Conservation (phyloP, 2,888 invertebrate genomes). For the Euproctis similis region DNA sequence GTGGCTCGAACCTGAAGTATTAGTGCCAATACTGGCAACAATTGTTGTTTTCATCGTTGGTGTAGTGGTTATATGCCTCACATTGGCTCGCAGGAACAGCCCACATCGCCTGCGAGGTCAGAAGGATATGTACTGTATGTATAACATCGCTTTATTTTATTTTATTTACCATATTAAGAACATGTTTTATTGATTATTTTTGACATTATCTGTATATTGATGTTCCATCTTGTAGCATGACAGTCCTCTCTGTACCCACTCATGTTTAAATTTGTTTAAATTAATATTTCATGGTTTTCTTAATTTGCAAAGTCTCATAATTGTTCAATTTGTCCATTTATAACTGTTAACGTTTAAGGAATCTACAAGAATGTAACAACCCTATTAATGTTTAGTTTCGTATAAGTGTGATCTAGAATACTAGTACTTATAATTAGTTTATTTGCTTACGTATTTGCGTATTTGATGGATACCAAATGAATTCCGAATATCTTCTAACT, state of each 20-base stretch:
- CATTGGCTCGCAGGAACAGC: constrained; percentile 87
- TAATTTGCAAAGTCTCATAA: constrained; percentile 31
- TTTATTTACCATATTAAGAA: constrained; percentile 10
- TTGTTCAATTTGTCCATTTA: too few species aligned
- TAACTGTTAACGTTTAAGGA: too few species aligned
- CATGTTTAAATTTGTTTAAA: constrained; percentile 13
- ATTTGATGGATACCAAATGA: too few species aligned
- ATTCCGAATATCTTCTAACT: too few species aligned
- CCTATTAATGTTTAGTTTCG: too few species aligned
- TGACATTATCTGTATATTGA: constrained; percentile 4
- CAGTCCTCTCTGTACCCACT: constrained; percentile 11
- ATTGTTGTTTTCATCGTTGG: constrained; percentile 93
- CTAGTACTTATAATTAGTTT: too few species aligned
- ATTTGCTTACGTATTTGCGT: too few species aligned
- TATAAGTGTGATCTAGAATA: too few species aligned
- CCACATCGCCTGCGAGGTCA: constrained; percentile 89
- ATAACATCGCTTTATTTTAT: constrained; percentile 53
- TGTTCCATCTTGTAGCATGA: too few species aligned
- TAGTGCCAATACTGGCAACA: constrained; percentile 92
- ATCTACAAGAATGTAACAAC: too few species aligned
- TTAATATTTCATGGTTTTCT: constrained; percentile 33
- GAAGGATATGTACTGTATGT: constrained; percentile 86
- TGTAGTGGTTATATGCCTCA: constrained; percentile 92
- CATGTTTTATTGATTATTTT: constrained; percentile 2
- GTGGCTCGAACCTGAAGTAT: constrained; percentile 92